These are phyloP conservation scores for Hypolimnas misippus DNA, from an alignment of 2,888 invertebrate species.

Conservation along the genomic window DNA sequence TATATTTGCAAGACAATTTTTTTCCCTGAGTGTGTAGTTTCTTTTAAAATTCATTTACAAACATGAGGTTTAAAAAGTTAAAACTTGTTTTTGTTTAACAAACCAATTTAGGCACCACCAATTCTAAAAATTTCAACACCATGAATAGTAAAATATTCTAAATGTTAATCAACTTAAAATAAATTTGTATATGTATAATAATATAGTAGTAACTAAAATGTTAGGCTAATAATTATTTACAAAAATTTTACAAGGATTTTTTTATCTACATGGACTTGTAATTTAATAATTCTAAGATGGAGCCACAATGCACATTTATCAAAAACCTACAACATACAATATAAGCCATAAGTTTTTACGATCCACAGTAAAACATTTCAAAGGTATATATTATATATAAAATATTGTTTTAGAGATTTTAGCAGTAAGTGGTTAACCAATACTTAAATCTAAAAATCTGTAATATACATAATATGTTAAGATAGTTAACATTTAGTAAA, in stretches of 20 bases:
- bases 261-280: slow-evolving; percentile 75
- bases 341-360: slow-evolving; percentile 34
- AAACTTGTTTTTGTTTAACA: slow-evolving; percentile 26
- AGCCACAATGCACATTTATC: slow-evolving; percentile 67
- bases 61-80: slow-evolving; percentile 24
- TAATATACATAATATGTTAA: slow-evolving; percentile 41
- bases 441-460: slow-evolving; percentile 37
- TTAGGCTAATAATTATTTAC: slow-evolving; percentile 64
- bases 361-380: slow-evolving; percentile 32
- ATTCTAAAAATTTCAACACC: slow-evolving; percentile 32
- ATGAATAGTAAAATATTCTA: slow-evolving; percentile 37
- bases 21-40: neutral
- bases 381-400: slow-evolving; percentile 38
- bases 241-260: slow-evolving; percentile 59
- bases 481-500: slow-evolving; percentile 47
- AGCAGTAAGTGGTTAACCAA: slow-evolving; percentile 36
- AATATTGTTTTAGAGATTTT: slow-evolving; percentile 37
- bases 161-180: slow-evolving; percentile 52
- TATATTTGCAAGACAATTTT: slow-evolving; percentile 9
- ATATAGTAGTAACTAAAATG: slow-evolving; percentile 55
- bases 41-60: slow-evolving; percentile 19
- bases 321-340: slow-evolving; percentile 38
- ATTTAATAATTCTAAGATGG: slow-evolving; percentile 58
- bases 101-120: slow-evolving; percentile 44
- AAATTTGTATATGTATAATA: slow-evolving; percentile 53